Evolutionary conservation across 1,140 invertebrate genomes (phyloP).

Genomic region (Magallana angulata): DNA sequence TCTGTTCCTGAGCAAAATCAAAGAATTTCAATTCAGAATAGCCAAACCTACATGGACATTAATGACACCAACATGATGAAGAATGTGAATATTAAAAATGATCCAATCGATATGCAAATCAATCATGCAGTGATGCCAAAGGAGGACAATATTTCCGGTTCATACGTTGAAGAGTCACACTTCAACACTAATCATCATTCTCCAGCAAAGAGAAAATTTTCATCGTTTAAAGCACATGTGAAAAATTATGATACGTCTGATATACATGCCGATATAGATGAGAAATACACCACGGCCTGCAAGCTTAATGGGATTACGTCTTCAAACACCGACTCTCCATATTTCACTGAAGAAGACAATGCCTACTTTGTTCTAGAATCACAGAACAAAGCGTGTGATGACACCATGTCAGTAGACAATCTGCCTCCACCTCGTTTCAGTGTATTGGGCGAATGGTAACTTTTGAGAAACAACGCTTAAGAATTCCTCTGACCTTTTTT

Average conservation of each 20-base stretch:
- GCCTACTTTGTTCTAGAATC: not conserved
- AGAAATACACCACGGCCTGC: not conserved
- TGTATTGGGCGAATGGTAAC: not conserved
- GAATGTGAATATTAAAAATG: no score
- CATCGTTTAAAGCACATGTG: not conserved
- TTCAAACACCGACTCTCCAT: not conserved
- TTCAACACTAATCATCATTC: not conserved
- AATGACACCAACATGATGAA: no score
- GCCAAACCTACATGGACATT: no score
- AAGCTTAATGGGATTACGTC: not conserved
- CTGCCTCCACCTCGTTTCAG: conserved; percentile 1
- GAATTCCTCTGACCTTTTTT: no score
- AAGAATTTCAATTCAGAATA: no score
- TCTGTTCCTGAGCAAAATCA: no score
- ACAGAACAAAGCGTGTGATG: not conserved
- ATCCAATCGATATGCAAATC: not conserved
- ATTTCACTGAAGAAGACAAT: not conserved
- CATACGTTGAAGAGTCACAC: not conserved
- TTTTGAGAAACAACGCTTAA: no score
- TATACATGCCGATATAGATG: not conserved
- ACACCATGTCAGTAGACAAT: not conserved
- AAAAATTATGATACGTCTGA: not conserved
- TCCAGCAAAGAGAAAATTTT: not conserved
- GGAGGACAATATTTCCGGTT: not conserved
- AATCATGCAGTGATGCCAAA: not conserved